A percentile compares a stretch with the other conserved stretches of the same genome.
Conservation (phyloP, 2,888 invertebrate species). For the Platypus cylindrus region DNA sequence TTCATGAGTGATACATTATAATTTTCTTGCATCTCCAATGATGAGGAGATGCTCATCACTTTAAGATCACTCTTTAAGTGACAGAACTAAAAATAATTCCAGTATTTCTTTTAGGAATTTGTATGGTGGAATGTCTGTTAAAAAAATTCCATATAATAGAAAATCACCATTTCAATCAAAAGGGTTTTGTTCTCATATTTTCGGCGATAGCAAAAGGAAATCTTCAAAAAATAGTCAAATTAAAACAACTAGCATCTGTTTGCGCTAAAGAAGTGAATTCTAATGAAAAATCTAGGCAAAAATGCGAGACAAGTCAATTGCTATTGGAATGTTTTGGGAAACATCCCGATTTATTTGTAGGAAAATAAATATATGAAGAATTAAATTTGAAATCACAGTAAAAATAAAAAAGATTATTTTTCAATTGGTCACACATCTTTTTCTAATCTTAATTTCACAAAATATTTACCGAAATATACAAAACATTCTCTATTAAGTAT, state of each 20-base stretch:
- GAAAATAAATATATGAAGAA: no score
- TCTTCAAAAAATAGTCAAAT: conserved; percentile 20
- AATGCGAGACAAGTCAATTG: conserved; percentile 25
- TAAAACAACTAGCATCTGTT: conserved; percentile 23
- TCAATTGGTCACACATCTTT: no score
- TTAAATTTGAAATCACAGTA: no score
- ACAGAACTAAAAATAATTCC: background rate
- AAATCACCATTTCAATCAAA: conserved; percentile 27
- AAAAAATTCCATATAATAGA: conserved; percentile 27
- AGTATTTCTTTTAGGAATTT: conserved; percentile 17
- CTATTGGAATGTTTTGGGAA: conserved; percentile 26
- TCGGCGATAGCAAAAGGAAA: conserved; percentile 25
- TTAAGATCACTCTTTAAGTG: no score
- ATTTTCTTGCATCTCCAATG: no score
- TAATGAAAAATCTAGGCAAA: conserved; percentile 16
- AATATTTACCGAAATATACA: no score
- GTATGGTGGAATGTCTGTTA: conserved; percentile 30
- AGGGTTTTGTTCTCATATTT: conserved; percentile 25
- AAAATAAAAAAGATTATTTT: no score
- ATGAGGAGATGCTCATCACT: no score
- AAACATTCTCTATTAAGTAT: no score
- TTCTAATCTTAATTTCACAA: no score
- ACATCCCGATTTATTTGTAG: conserved; percentile 18
- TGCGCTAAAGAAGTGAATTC: conserved; percentile 27
- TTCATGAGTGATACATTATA: no score